Conservation (phyloP, 2,113 vertebrate species). For the Myiopsitta monachus region DNA sequence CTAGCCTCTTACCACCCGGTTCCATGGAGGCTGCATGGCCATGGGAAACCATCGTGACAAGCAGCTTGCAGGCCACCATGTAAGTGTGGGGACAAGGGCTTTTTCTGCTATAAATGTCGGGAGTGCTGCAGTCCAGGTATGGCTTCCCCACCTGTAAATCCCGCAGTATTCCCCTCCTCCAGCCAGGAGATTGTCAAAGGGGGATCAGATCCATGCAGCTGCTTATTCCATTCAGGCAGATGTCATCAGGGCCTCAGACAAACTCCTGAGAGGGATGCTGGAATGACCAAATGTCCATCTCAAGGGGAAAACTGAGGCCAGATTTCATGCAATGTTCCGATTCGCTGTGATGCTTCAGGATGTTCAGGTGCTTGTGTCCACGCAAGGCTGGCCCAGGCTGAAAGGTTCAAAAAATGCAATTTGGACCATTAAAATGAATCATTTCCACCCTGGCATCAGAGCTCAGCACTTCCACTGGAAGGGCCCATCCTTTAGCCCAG, state of each 20-base stretch:
- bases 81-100: not conserved
- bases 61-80: not conserved
- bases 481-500: accelerated
- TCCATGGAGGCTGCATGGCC: not conserved
- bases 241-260: accelerated
- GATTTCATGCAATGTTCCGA: not conserved
- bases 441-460: not conserved
- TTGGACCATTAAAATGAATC: not conserved
- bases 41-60: not conserved
- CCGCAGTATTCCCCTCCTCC: not conserved
- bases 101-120: not conserved
- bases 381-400: not conserved
- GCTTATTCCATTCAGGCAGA: not conserved
- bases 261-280: not conserved
- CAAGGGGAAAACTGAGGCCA: not conserved
- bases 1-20: not conserved
- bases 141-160: accelerated
- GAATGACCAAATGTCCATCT: not conserved
- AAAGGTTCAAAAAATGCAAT: not conserved
- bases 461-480: accelerated
- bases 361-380: not conserved
- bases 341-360: accelerated
- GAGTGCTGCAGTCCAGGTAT: not conserved
- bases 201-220: not conserved
- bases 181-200: not conserved